Percentiles rank a stretch among this genome's conserved stretches.
These are phyloP conservation scores for Cynocephalus volans DNA, from an alignment of 2,113 vertebrate genomes.

Conservation along the genomic window DNA sequence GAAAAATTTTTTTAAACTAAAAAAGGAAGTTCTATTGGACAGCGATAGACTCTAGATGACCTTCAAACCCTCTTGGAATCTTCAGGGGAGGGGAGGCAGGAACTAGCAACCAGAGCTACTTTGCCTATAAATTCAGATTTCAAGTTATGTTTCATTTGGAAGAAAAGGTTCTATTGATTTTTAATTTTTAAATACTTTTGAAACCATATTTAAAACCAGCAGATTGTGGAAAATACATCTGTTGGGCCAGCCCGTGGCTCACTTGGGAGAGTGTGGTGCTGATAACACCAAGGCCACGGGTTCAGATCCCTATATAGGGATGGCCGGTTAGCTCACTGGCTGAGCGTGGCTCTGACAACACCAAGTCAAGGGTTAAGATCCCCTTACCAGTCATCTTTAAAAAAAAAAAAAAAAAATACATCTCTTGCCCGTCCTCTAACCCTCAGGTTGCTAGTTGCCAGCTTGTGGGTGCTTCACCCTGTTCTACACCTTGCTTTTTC, in stretches of 20 bases:
- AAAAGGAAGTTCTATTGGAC: background rate
- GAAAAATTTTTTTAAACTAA: no score
- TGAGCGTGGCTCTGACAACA: no score
- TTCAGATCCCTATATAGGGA: no score
- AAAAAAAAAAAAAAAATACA: background rate
- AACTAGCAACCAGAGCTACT: background rate
- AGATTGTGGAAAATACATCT: background rate
- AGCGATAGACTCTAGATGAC: background rate
- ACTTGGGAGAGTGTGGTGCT: no score
- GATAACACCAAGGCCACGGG: no score
- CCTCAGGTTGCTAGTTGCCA: background rate
- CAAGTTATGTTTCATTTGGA: background rate
- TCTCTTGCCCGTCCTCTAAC: background rate
- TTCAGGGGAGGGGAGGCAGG: background rate
- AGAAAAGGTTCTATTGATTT: background rate
- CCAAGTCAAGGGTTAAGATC: no score
- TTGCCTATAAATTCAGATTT: background rate
- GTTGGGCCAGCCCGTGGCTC: no score
- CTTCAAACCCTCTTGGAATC: background rate
- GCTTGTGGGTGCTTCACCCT: background rate
- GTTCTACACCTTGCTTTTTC: background rate
- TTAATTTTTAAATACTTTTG: constrained; percentile 31
- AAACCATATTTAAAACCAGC: constrained; percentile 40
- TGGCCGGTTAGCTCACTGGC: no score
- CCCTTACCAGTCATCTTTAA: no score